Evolutionary conservation across 2,113 vertebrate genomes (phyloP).

Genomic region (Hemiprocne comata): DNA sequence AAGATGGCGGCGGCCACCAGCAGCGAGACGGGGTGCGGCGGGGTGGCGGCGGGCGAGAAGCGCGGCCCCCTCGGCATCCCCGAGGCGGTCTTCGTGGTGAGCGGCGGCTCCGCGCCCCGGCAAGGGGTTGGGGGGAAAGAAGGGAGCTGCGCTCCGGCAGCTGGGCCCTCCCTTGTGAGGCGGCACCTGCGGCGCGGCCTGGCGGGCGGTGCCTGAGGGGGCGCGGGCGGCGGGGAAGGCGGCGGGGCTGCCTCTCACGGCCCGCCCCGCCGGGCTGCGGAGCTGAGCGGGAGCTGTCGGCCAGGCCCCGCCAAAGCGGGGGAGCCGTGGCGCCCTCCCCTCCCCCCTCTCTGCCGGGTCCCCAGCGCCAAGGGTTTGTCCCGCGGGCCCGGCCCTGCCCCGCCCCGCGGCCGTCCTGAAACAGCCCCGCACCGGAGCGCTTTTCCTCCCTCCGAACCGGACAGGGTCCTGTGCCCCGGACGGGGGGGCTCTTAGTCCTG

Average conservation of each 20-base stretch:
- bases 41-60: constrained; percentile 75
- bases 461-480: background rate
- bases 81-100: constrained; percentile 92
- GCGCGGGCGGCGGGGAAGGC: background rate
- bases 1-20: constrained; percentile 88
- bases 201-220: background rate
- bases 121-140: accelerated
- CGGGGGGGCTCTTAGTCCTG: too few species aligned
- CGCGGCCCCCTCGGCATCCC: constrained; percentile 91
- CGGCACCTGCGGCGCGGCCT: background rate
- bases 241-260: background rate
- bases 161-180: background rate
- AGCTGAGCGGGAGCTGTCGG: background rate
- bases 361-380: background rate
- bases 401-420: background rate
- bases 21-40: constrained; percentile 75
- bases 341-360: background rate
- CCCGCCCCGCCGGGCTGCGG: background rate
- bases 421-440: background rate
- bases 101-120: background rate
- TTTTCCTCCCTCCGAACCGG: accelerated
- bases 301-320: background rate
- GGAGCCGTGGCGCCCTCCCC: background rate
- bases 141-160: background rate
- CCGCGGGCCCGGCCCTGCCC: background rate